Base-by-base conservation (phyloP, 1,140 invertebrate genomes). In the Scaptodrosophila lebanonensis region DNA sequence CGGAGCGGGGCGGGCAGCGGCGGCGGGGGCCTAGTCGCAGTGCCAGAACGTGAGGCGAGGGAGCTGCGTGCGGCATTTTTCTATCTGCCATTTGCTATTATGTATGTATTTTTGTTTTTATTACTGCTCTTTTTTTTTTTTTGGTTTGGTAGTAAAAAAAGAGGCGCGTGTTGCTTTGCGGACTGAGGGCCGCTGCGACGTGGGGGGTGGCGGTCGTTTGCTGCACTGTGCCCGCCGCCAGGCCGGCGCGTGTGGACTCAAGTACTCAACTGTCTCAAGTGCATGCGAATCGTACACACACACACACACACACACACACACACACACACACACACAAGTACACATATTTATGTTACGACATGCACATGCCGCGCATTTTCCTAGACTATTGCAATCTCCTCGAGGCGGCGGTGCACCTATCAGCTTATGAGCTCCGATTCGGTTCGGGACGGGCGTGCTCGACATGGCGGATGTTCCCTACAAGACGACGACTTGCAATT, bases 211-310 rank as follows among this genome's bases (percentile, higher is more conserved):
- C 20, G n/a, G 11, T 13, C 27, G 25, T 2, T 12, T 9, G 18
- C 13, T 7, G 7, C 15, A 38, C 13, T 49, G 27, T 49, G 66
- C 65, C 65, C 50, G 44, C 54, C 36, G 43, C 56, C 65, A 66
- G 57, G 52, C 40, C 62, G 63, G 68, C 73, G 73, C 73, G 73
- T 79, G 73, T 79, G 62, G 59, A 65, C 40, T 77, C 54, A 65
- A 79, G 73, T 72, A 54, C 30, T 44, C 44, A 44, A 53, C 39
- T 62, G 68, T 77, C 73, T 72, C 73, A 50, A 77, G 73, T 79
- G 63, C 73, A 64, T 65, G 53, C 51, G 64, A 40, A 76, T 47
- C 61, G 58, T 27, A 25, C 29, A 18, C 30, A 38, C 27, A 49
- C 25, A 17, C 38, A 39, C 25, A 39, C 40, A 33, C 27, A 39